Evolutionary conservation across 2,797 vertebrate species (phyloP).

Genomic region (Sebastes minor): DNA sequence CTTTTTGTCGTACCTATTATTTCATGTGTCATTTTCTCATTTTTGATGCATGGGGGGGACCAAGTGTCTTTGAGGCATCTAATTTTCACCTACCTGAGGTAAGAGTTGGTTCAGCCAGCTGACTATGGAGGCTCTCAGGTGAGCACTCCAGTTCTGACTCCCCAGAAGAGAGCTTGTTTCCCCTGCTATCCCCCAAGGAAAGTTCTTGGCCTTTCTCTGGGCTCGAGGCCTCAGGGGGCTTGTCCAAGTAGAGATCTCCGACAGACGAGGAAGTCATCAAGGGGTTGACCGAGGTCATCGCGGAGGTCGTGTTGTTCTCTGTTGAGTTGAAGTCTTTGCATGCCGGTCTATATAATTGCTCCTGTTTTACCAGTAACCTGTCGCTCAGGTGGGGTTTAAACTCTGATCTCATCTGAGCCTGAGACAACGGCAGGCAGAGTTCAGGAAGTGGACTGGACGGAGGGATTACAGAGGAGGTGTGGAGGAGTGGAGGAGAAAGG

Average conservation of each 20-base stretch:
- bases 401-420: constrained; percentile 55
- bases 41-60: neutral
- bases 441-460: constrained; percentile 57
- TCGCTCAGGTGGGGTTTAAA: constrained; percentile 51
- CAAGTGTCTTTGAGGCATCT: neutral
- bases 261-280: constrained; percentile 59
- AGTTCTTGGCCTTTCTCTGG: constrained; percentile 63
- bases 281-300: constrained; percentile 54
- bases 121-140: constrained; percentile 78
- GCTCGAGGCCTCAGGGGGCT: constrained; percentile 26
- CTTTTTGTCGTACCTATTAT: neutral
- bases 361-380: constrained; percentile 40
- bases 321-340: constrained; percentile 79
- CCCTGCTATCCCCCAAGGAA: constrained; percentile 62
- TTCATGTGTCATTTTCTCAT: neutral
- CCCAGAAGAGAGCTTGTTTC: constrained; percentile 72
- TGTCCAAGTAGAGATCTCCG: constrained; percentile 67
- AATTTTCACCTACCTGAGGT: constrained; percentile 85
- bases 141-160: constrained; percentile 77
- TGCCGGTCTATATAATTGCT: constrained; percentile 64
- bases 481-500: constrained; percentile 55
- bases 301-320: constrained; percentile 33
- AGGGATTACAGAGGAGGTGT: constrained; percentile 41
- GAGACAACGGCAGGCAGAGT: constrained; percentile 63
- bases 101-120: constrained; percentile 83